phyloP scores from a whole-genome alignment of 2,888 invertebrate genomes.

The Colostygia pectinataria region DNA sequence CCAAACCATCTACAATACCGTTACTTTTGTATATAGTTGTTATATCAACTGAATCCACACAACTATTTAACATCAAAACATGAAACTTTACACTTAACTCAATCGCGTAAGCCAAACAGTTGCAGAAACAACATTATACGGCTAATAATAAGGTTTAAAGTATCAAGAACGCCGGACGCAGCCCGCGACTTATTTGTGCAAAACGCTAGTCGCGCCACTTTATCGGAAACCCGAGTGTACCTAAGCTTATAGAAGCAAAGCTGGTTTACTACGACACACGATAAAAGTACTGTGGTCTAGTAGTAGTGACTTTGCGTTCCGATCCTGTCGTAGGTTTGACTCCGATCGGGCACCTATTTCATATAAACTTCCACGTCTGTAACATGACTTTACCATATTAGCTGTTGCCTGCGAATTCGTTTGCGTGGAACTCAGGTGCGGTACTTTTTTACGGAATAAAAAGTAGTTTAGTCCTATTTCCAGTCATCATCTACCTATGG shows the following conservation, averaged over 20 bases:
- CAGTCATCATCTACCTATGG: too few species aligned
- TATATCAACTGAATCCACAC: not conserved
- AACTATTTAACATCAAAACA: constrained; percentile 2
- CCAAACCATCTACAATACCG: too few species aligned
- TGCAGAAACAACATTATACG: not conserved
- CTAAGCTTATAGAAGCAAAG: not conserved
- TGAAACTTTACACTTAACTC: constrained; percentile 12
- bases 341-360: too few species aligned
- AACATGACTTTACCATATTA: too few species aligned
- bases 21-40: too few species aligned
- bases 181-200: constrained; percentile 33
- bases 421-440: too few species aligned
- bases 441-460: too few species aligned
- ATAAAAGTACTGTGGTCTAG: not conserved
- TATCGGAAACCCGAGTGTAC: constrained; percentile 24
- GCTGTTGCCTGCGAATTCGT: too few species aligned
- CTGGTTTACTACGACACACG: constrained; percentile 1
- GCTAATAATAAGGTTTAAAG: constrained; percentile 28
- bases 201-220: constrained; percentile 26
- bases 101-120: constrained; percentile 10
- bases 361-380: too few species aligned
- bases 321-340: too few species aligned
- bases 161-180: constrained; percentile 31
- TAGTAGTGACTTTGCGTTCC: too few species aligned
- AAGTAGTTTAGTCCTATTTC: too few species aligned